A percentile compares a stretch with the other conserved stretches of the same genome.
These are phyloP conservation scores for Athalia circularis DNA, from an alignment of 2,888 invertebrate genomes.

Conservation along the genomic window DNA sequence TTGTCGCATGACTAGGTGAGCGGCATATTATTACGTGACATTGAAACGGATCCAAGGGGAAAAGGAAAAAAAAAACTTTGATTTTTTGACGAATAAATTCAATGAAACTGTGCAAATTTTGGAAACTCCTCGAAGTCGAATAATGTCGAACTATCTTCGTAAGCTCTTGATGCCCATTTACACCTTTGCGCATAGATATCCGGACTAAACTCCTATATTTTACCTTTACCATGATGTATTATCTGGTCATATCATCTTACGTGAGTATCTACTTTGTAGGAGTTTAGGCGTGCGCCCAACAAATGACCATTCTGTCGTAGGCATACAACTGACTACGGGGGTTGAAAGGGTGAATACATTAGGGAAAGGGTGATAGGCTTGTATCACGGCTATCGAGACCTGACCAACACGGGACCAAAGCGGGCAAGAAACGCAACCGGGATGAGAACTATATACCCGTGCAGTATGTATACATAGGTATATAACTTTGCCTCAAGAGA, in stretches of 20 bases:
- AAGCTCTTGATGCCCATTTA: too few relatives aligned
- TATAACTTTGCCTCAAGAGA: neutral
- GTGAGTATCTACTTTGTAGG: constrained; percentile 38
- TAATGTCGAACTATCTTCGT: too few relatives aligned
- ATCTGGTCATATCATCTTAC: constrained; percentile 42
- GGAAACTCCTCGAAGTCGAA: too few relatives aligned
- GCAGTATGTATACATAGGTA: constrained; percentile 2
- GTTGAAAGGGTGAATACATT: constrained; percentile 55
- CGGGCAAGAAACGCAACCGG: constrained; percentile 27
- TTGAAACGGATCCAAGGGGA: too few relatives aligned
- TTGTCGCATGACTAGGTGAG: too few relatives aligned
- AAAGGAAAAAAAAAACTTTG: too few relatives aligned
- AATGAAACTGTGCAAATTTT: too few relatives aligned
- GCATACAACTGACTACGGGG: constrained; percentile 53
- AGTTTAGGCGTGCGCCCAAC: constrained; percentile 52
- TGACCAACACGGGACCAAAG: constrained; percentile 34
- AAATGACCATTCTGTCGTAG: constrained; percentile 56
- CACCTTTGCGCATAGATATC: too few relatives aligned
- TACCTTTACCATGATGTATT: constrained; percentile 3
- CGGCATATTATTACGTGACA: too few relatives aligned
- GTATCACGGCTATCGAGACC: constrained; percentile 42
- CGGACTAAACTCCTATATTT: neutral
- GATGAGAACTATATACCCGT: constrained; percentile 24
- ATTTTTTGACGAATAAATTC: too few relatives aligned
- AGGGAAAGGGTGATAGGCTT: constrained; percentile 49